These are phyloP conservation scores for Scomber japonicus DNA, from an alignment of 2,113 vertebrate species.

Conservation along the genomic window DNA sequence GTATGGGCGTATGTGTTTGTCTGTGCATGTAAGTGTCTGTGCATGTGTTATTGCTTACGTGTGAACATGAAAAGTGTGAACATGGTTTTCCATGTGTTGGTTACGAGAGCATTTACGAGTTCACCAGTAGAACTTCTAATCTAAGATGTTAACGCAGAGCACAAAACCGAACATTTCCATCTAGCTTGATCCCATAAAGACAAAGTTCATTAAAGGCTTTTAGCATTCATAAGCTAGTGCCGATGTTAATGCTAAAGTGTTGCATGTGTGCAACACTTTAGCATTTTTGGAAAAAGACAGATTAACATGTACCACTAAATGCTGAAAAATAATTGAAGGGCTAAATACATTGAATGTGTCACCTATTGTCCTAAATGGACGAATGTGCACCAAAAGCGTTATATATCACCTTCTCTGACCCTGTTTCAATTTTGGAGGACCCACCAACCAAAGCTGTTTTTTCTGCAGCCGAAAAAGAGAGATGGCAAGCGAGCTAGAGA, in stretches of 20 bases:
- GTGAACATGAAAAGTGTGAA: slow-evolving; percentile 33
- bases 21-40: slow-evolving; percentile 47
- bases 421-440: no score
- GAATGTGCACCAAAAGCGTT: no score
- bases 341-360: no score
- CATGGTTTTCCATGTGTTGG: slow-evolving; percentile 18
- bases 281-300: not conserved
- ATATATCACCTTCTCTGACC: no score
- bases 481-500: no score
- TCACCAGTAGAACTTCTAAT: not conserved
- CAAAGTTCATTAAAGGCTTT: not conserved
- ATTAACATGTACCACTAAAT: no score
- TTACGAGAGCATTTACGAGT: slow-evolving; percentile 7
- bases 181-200: no score
- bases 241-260: not conserved
- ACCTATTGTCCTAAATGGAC: no score
- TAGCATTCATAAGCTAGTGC: not conserved
- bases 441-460: no score
- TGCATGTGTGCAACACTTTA: not conserved
- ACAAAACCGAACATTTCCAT: no score
- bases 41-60: slow-evolving; percentile 50
- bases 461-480: no score
- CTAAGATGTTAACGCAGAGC: not conserved
- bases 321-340: no score
- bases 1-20: slow-evolving; percentile 50